These are phyloP conservation scores for Hydrozoanthus tunicans DNA, from an alignment of 64 coral and sea anemone genomes.

Conservation along the genomic window DNA sequence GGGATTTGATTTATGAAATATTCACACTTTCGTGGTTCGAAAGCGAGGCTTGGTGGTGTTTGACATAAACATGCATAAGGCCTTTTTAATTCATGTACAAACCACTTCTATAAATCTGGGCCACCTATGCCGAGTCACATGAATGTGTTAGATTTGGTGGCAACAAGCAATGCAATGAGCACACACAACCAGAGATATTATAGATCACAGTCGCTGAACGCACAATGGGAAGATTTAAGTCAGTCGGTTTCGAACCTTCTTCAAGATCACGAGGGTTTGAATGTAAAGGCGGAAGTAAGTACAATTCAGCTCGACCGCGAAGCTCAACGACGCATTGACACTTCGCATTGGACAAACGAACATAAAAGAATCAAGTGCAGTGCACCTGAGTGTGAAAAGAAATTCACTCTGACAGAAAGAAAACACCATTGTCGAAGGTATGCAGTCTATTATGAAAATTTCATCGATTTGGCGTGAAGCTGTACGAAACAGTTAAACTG, in stretches of 20 bases:
- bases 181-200: constrained; percentile 56
- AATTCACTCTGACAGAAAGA: constrained; percentile 86
- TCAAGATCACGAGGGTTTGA: constrained; percentile 55
- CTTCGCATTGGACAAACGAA: constrained; percentile 72
- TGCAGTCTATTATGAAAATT: neutral
- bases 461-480: too few species aligned
- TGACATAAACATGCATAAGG: too few species aligned
- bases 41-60: too few species aligned
- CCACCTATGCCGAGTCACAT: too few species aligned
- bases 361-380: constrained; percentile 53
- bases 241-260: constrained; percentile 67
- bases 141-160: too few species aligned
- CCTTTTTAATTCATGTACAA: too few species aligned
- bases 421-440: constrained; percentile 98
- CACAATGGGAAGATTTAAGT: constrained; percentile 87
- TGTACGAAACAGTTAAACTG: too few species aligned
- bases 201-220: constrained; percentile 80
- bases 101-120: too few species aligned
- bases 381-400: constrained; percentile 61
- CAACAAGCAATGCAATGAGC: neutral
- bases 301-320: neutral
- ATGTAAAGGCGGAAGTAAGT: constrained; percentile 57
- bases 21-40: too few species aligned
- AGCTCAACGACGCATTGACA: neutral
- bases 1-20: too few species aligned